Conservation (phyloP, 2,888 invertebrate genomes). For the Busseola fusca region DNA sequence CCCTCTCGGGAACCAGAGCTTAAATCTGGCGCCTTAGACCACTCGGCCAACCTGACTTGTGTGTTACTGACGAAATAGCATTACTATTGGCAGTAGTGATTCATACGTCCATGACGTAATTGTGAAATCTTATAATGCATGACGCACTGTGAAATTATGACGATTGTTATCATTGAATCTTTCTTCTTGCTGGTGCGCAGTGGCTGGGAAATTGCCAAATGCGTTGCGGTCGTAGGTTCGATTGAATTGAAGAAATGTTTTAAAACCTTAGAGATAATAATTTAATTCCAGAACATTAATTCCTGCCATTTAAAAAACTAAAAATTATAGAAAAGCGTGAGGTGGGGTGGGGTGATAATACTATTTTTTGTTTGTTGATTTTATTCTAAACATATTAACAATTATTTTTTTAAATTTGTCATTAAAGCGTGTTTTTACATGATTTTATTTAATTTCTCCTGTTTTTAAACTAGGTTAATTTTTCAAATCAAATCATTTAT, state of each 20-base stretch:
- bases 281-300: neutral
- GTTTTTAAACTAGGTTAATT: too few species aligned
- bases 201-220: neutral
- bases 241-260: neutral
- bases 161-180: neutral
- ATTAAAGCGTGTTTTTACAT: too few species aligned
- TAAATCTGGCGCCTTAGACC: conserved; percentile 96
- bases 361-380: too few species aligned
- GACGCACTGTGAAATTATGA: neutral
- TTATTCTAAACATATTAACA: too few species aligned
- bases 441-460: too few species aligned
- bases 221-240: neutral
- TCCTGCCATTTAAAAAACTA: neutral
- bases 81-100: conserved; percentile 1
- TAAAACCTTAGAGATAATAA: neutral
- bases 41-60: conserved; percentile 93
- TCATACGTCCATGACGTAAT: conserved; percentile 10
- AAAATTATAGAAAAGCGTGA: too few species aligned
- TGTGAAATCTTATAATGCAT: conserved; percentile 17
- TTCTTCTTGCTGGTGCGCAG: neutral
- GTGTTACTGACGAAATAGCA: fast-evolving
- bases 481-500: too few species aligned
- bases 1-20: conserved; percentile 94
- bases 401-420: too few species aligned
- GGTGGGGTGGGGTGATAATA: too few species aligned